phyloP scores from a whole-genome alignment of 1,140 invertebrate species.

The Prorops nasuta region DNA sequence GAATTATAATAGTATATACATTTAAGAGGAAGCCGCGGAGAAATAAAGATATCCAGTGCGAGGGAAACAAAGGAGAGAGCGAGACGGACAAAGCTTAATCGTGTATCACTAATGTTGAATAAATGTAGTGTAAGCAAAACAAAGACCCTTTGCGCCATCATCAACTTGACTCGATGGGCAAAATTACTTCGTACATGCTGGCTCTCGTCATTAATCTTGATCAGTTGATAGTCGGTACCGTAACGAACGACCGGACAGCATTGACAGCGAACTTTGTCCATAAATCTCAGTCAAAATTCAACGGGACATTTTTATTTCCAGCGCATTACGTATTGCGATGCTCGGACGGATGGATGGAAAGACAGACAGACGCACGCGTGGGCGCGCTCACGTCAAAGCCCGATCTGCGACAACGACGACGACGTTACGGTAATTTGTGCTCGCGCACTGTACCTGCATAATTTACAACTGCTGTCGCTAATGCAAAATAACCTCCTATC shows the following conservation, averaged over 20 bases:
- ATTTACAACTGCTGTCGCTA: no score
- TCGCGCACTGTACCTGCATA: no score
- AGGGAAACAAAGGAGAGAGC: neutral
- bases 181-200: slow-evolving; percentile 18
- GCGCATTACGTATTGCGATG: neutral
- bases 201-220: slow-evolving; percentile 24
- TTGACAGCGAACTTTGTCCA: slow-evolving; percentile 20
- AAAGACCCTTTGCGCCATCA: slow-evolving; percentile 2
- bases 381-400: no score
- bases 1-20: neutral
- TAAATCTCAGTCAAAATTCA: slow-evolving; percentile 15
- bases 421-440: no score
- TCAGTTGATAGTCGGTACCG: slow-evolving; percentile 13
- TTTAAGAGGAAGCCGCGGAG: neutral
- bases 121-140: slow-evolving; percentile 31
- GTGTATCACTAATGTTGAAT: slow-evolving; percentile 30
- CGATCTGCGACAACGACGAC: no score
- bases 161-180: slow-evolving; percentile 23
- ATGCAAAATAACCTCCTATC: no score
- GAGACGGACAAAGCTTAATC: slow-evolving; percentile 19
- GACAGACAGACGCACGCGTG: neutral
- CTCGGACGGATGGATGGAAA: neutral
- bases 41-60: neutral
- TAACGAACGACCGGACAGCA: slow-evolving; percentile 2
- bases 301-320: slow-evolving; percentile 7